Conservation (phyloP, 2,797 vertebrate genomes). For the Synanceia verrucosa region DNA sequence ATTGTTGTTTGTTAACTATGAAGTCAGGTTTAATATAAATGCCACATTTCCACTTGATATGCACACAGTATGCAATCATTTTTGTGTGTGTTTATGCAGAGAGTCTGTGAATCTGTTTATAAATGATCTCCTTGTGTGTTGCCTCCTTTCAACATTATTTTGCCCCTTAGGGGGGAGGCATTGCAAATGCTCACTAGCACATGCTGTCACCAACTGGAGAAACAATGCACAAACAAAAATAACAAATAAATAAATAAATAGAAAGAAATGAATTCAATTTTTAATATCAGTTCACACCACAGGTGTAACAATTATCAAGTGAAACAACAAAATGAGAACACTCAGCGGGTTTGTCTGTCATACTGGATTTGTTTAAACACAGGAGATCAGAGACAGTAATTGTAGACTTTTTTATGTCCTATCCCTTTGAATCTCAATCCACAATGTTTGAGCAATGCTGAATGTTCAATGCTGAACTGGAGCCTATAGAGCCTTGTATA, state of each 20-base stretch:
- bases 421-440: background rate
- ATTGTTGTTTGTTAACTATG: background rate
- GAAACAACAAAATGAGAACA: background rate
- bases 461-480: background rate
- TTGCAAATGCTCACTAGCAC: background rate
- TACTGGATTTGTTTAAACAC: background rate
- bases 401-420: background rate
- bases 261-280: no score
- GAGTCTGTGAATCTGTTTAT: slow-evolving; percentile 1
- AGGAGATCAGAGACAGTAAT: background rate
- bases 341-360: background rate
- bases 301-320: background rate
- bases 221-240: slow-evolving; percentile 4
- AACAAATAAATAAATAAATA: no score
- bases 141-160: slow-evolving; percentile 14
- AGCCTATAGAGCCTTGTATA: background rate
- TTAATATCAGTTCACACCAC: no score
- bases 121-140: background rate
- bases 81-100: background rate
- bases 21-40: background rate
- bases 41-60: background rate
- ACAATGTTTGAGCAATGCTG: background rate
- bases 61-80: background rate
- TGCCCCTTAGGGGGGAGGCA: background rate
- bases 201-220: slow-evolving; percentile 1